These are phyloP conservation scores for Amphiura filiformis DNA, from an alignment of 35 echinoderm and acorn worm genomes.

Conservation along the genomic window DNA sequence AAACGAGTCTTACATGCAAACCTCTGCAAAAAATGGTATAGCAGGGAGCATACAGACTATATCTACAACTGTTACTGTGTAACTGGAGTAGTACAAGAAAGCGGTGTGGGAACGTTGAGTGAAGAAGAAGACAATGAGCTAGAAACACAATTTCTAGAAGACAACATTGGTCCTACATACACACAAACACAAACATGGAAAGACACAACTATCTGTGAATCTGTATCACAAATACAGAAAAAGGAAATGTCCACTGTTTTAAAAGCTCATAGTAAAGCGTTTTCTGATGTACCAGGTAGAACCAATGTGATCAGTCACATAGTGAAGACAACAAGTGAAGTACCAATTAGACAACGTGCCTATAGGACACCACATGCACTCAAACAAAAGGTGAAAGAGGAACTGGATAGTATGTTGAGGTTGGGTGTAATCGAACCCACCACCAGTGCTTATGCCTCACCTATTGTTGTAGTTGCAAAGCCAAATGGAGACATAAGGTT, in stretches of 20 bases:
- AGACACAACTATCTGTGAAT: not conserved
- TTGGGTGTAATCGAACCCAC: slow-evolving; percentile 18
- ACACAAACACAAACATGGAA: slow-evolving; percentile 4
- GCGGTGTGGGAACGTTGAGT: not conserved
- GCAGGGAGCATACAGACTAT: not conserved
- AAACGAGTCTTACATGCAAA: slow-evolving; percentile 4
- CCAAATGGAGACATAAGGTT: slow-evolving; percentile 37
- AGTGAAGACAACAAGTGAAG: not conserved
- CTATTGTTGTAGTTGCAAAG: slow-evolving; percentile 31
- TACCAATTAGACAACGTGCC: not conserved
- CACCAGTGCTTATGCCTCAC: slow-evolving; percentile 39
- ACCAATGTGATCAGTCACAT: not conserved
- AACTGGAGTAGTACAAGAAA: not conserved
- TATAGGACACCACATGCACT: slow-evolving; percentile 38
- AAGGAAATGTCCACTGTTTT: not conserved
- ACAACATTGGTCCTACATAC: slow-evolving; percentile 9
- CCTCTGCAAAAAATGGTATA: not conserved
- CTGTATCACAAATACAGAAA: not conserved
- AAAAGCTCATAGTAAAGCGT: not conserved
- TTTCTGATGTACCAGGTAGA: slow-evolving; percentile 41
- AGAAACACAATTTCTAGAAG: not conserved
- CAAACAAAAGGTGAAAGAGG: slow-evolving; percentile 21
- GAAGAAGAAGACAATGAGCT: not conserved
- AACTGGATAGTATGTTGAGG: slow-evolving; percentile 17
- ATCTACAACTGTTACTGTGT: not conserved